Evolutionary conservation across 2,797 vertebrate genomes (phyloP).

Genomic region (Pithecia hirsuta): DNA sequence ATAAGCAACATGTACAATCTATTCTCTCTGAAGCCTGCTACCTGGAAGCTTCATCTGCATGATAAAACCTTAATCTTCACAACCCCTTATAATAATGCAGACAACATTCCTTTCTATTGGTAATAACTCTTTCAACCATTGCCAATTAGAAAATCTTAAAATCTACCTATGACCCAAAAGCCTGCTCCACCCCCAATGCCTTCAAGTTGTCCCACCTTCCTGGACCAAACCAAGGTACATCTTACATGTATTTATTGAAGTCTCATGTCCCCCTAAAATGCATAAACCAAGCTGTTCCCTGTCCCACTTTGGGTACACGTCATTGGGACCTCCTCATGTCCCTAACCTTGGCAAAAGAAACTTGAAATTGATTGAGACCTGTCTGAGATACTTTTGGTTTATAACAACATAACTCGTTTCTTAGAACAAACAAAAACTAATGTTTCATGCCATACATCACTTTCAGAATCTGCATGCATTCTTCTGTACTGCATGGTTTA

Average conservation of each 20-base stretch:
- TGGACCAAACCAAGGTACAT: not conserved
- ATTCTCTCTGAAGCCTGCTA: not conserved
- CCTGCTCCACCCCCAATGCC: not conserved
- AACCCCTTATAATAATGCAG: not conserved
- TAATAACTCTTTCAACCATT: not conserved
- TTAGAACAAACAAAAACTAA: constrained; percentile 35
- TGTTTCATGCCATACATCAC: constrained; percentile 39
- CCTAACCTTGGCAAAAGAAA: not conserved
- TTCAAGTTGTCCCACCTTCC: not conserved
- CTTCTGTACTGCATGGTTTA: not conserved
- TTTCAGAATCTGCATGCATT: constrained; percentile 21
- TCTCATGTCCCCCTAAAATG: not conserved
- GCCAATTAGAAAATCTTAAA: not conserved
- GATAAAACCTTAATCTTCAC: not conserved
- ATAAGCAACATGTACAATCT: not conserved
- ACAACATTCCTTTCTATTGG: not conserved
- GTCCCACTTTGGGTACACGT: not conserved
- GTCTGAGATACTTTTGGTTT: not conserved
- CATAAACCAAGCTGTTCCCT: not conserved
- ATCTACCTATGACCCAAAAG: not conserved
- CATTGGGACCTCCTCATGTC: not conserved
- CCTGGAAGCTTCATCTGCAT: not conserved
- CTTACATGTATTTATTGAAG: not conserved
- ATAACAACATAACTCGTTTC: not conserved
- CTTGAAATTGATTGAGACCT: not conserved